These are phyloP conservation scores for Notolabrus celidotus DNA, from an alignment of 2,797 vertebrate species.

Conservation along the genomic window DNA sequence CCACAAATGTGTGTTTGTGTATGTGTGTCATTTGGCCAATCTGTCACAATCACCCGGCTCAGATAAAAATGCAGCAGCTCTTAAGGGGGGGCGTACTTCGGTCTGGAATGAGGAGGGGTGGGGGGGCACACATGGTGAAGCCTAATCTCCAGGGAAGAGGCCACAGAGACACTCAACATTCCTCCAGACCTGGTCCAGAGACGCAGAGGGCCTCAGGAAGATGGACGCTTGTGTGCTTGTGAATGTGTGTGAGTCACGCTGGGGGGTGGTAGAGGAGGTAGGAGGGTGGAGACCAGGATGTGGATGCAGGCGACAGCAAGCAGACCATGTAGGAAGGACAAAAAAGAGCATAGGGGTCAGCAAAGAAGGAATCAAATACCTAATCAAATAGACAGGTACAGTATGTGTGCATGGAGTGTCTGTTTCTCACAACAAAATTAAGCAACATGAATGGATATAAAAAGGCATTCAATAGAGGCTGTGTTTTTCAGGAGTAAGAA, in stretches of 20 bases:
- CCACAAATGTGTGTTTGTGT: constrained; percentile 63
- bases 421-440: neutral
- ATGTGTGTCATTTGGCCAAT: constrained; percentile 80
- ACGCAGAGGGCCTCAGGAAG: constrained; percentile 41
- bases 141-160: constrained; percentile 77
- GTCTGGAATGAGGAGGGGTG: constrained; percentile 76
- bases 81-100: constrained; percentile 77
- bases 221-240: neutral
- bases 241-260: constrained; percentile 9
- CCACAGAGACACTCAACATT: constrained; percentile 84
- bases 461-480: no score
- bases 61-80: constrained; percentile 84
- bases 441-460: no score
- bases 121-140: constrained; percentile 51
- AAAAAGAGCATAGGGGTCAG: constrained; percentile 13
- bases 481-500: no score
- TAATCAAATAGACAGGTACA: neutral
- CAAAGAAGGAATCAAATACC: constrained; percentile 8
- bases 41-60: constrained; percentile 83
- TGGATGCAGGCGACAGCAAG: constrained; percentile 13
- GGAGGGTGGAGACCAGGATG: constrained; percentile 25
- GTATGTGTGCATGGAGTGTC: neutral
- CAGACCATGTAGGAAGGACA: constrained; percentile 22
- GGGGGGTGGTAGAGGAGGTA: neutral
- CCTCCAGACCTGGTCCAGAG: constrained; percentile 69